Percentiles rank a stretch among this genome's conserved stretches.
Evolutionary conservation across 2,888 invertebrate genomes (phyloP).

Genomic region (Agonopterix alstromeriana): DNA sequence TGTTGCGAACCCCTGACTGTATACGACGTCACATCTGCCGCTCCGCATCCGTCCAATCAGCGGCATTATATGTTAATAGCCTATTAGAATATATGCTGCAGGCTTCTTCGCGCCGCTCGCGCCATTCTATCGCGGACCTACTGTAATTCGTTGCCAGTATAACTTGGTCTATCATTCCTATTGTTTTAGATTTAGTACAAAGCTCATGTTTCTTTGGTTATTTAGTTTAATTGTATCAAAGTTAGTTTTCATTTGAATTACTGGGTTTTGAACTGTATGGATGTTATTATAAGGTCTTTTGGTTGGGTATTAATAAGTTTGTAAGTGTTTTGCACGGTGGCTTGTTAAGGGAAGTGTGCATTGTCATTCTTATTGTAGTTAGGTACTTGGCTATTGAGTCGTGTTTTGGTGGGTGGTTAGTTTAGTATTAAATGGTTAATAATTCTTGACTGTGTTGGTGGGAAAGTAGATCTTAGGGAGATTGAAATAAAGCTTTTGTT

Average conservation of each 20-base stretch:
- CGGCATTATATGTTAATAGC: conserved; percentile 76
- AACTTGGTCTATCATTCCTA: conserved; percentile 23
- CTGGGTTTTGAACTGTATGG: neutral
- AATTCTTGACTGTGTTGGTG: too few relatives aligned
- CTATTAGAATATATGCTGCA: conserved; percentile 71
- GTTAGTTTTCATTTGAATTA: conserved; percentile 1
- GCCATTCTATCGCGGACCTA: conserved; percentile 34
- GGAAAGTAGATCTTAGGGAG: too few relatives aligned
- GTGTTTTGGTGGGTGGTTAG: conserved; percentile 39
- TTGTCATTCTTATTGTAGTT: conserved; percentile 17
- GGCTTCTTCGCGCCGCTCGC: conserved; percentile 49
- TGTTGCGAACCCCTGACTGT: conserved; percentile 34
- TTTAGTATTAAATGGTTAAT: too few relatives aligned
- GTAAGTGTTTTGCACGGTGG: conserved; percentile 42
- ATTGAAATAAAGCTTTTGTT: too few relatives aligned
- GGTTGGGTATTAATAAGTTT: conserved; percentile 12
- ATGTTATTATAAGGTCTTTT: conserved; percentile 16
- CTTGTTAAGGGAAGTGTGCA: conserved; percentile 51
- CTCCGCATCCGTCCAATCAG: conserved; percentile 78
- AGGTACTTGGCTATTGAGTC: conserved; percentile 35
- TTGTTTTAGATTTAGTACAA: conserved; percentile 15
- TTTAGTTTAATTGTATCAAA: conserved; percentile 24
- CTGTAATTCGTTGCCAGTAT: conserved; percentile 30
- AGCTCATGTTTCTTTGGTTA: conserved; percentile 33
- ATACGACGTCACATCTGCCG: conserved; percentile 52